A percentile compares a stretch with the other conserved stretches of the same genome.
These are phyloP conservation scores for Apamea monoglypha DNA, from an alignment of 2,888 invertebrate genomes.

Conservation along the genomic window DNA sequence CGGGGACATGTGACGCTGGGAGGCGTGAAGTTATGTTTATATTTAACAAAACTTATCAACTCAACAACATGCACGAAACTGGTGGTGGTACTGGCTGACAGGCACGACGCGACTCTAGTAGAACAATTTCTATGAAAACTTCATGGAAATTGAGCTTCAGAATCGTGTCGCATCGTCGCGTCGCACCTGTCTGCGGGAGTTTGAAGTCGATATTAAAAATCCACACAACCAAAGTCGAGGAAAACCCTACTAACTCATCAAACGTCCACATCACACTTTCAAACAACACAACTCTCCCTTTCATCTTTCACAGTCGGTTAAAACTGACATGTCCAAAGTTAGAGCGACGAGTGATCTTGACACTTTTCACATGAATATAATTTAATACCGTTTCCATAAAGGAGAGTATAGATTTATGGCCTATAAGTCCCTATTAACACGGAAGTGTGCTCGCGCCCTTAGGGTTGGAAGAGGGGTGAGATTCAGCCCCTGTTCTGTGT, in stretches of 20 bases:
- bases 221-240: neutral
- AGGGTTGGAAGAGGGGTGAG: slow-evolving; percentile 41
- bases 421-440: slow-evolving; percentile 32
- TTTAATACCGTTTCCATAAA: slow-evolving; percentile 45
- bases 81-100: too few relatives aligned
- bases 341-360: slow-evolving; percentile 35
- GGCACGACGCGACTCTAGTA: too few relatives aligned
- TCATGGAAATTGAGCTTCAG: too few relatives aligned
- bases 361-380: slow-evolving; percentile 48
- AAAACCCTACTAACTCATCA: too few relatives aligned
- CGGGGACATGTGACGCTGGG: too few relatives aligned
- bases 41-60: too few relatives aligned
- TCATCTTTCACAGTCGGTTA: slow-evolving; percentile 2
- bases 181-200: too few relatives aligned
- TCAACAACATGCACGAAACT: too few relatives aligned
- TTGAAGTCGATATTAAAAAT: too few relatives aligned
- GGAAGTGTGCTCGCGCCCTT: slow-evolving; percentile 37
- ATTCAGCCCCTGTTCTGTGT: slow-evolving; percentile 40
- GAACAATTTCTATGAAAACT: too few relatives aligned
- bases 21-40: too few relatives aligned
- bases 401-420: slow-evolving; percentile 41
- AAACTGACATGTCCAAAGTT: slow-evolving; percentile 22
- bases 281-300: slow-evolving; percentile 1
- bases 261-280: neutral
- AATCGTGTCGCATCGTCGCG: too few relatives aligned